These are phyloP conservation scores for Agrilus mali DNA, from an alignment of 2,888 invertebrate genomes.

Conservation along the genomic window DNA sequence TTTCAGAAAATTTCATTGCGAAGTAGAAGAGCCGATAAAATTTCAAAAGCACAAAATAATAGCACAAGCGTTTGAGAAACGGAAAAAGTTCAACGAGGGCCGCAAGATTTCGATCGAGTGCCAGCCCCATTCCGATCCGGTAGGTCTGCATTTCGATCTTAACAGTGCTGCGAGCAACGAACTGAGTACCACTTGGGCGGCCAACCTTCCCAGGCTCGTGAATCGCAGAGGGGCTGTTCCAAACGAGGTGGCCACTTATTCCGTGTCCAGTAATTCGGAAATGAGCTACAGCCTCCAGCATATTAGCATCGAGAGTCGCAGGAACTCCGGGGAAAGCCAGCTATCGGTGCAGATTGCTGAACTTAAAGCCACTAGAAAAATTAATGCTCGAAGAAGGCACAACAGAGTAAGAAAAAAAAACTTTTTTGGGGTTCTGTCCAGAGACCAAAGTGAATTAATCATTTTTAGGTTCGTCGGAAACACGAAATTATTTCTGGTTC, in stretches of 20 bases:
- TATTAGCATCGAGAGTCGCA: slow-evolving; percentile 73
- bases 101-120: slow-evolving; percentile 80
- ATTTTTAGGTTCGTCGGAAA: slow-evolving; percentile 12
- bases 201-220: slow-evolving; percentile 76
- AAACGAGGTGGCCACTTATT: slow-evolving; percentile 38
- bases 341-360: slow-evolving; percentile 75
- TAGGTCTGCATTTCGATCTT: slow-evolving; percentile 62
- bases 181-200: slow-evolving; percentile 85
- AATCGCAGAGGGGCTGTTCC: slow-evolving; percentile 73
- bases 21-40: slow-evolving; percentile 54
- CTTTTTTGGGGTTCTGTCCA: neutral
- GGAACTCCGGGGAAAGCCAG: slow-evolving; percentile 82
- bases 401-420: slow-evolving; percentile 5
- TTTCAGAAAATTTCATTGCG: slow-evolving; percentile 59
- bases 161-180: slow-evolving; percentile 67
- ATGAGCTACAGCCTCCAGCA: slow-evolving; percentile 67
- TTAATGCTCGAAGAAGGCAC: slow-evolving; percentile 23
- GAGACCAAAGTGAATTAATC: no score
- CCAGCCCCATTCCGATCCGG: slow-evolving; percentile 82
- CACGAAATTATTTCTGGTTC: slow-evolving; percentile 22
- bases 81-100: slow-evolving; percentile 71
- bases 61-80: slow-evolving; percentile 78
- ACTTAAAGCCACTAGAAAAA: slow-evolving; percentile 59
- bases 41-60: slow-evolving; percentile 80
- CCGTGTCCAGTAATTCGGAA: slow-evolving; percentile 43